phyloP scores from a whole-genome alignment of 2,113 vertebrate species.

The Nothoprocta perdicaria region DNA sequence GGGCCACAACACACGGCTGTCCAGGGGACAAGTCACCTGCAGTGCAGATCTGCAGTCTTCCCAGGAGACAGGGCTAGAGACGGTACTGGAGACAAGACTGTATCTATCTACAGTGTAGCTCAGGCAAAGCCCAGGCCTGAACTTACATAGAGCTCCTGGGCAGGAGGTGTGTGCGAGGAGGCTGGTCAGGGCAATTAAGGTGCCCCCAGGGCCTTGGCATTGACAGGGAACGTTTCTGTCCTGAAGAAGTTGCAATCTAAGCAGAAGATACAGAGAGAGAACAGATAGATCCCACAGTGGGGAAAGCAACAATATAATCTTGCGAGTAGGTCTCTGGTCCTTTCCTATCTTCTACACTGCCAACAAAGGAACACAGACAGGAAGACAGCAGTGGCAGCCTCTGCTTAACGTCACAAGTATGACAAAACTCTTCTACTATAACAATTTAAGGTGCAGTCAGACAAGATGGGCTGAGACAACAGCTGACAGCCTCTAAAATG shows the following conservation, averaged over 20 bases:
- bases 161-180: neutral
- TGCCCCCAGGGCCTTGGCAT: neutral
- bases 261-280: neutral
- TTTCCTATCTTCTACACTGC: neutral
- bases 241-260: neutral
- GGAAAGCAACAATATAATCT: neutral
- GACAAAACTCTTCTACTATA: neutral
- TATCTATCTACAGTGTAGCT: neutral
- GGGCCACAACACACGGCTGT: rapidly evolving
- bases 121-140: neutral
- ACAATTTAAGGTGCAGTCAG: neutral
- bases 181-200: neutral
- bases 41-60: neutral
- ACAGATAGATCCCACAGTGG: neutral
- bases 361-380: neutral
- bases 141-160: neutral
- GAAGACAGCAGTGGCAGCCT: neutral
- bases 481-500: neutral
- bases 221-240: neutral
- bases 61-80: neutral
- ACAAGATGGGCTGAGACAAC: neutral
- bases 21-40: neutral
- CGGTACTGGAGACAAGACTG: neutral
- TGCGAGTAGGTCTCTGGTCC: neutral
- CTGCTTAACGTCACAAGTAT: neutral